Evolutionary conservation across 1,140 invertebrate genomes (phyloP).

Genomic region (Hylyphantes graminicola): DNA sequence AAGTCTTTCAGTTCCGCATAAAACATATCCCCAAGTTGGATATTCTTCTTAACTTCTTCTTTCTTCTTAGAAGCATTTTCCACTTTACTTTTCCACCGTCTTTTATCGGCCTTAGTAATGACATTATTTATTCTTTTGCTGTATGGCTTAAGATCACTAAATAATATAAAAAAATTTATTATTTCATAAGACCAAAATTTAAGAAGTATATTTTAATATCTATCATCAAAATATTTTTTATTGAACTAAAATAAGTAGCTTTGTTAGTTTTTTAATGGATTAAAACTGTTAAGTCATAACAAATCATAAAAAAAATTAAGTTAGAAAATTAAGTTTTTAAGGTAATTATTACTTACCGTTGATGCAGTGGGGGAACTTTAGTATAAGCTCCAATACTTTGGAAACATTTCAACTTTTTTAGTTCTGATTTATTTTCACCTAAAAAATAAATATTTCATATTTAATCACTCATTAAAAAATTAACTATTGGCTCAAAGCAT

Average conservation of each 20-base stretch:
- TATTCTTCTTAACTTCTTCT: neutral
- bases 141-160: neutral
- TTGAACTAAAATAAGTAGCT: too few species aligned
- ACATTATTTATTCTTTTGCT: conserved; percentile 45
- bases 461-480: neutral
- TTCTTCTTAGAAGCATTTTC: neutral
- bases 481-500: neutral
- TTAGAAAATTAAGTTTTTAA: too few species aligned
- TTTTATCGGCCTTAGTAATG: conserved; percentile 10
- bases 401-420: conserved; percentile 23
- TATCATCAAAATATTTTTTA: too few species aligned
- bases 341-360: conserved; percentile 13
- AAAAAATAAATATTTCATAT: neutral
- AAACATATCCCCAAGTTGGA: conserved; percentile 10
- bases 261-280: too few species aligned
- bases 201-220: too few species aligned
- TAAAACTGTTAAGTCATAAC: too few species aligned
- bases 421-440: neutral
- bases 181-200: neutral
- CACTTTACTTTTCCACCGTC: conserved; percentile 6
- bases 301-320: too few species aligned
- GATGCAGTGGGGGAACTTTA: conserved; percentile 29
- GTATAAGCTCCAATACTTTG: conserved; percentile 31
- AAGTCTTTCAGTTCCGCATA: conserved; percentile 12
- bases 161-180: conserved; percentile 3